These are phyloP conservation scores for Hirundo rustica DNA, from an alignment of 2,797 vertebrate genomes.

Conservation along the genomic window DNA sequence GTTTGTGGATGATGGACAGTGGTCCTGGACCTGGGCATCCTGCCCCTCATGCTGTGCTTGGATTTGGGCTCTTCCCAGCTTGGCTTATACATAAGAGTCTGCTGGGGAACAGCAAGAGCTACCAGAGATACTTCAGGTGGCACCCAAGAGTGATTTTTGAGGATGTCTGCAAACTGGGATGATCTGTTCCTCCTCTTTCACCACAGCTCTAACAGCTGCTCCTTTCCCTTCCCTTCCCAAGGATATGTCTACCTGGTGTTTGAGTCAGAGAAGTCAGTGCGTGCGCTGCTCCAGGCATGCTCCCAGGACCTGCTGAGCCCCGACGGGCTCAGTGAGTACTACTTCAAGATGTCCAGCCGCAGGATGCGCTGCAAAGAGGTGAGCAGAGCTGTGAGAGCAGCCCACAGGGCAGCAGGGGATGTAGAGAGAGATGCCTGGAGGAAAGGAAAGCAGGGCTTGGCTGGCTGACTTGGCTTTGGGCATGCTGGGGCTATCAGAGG, in stretches of 20 bases:
- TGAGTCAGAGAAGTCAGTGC: conserved; percentile 95
- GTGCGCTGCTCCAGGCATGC: conserved; percentile 92
- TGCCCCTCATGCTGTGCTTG: rapidly evolving
- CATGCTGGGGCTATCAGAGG: background rate
- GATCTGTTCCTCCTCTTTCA: background rate
- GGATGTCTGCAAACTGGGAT: background rate
- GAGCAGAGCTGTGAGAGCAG: conserved; percentile 34
- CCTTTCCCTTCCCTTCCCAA: conserved; percentile 52
- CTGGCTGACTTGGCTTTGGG: background rate
- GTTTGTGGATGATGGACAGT: rapidly evolving
- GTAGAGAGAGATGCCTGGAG: background rate
- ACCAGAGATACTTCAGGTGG: background rate
- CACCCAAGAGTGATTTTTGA: background rate
- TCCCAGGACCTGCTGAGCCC: conserved; percentile 93
- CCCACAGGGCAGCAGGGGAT: background rate
- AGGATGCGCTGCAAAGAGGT: conserved; percentile 99
- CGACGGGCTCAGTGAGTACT: conserved; percentile 92
- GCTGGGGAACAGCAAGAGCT: background rate
- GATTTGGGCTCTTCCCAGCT: background rate
- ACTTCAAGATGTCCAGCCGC: conserved; percentile 99
- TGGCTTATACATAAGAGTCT: background rate
- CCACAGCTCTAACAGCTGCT: background rate
- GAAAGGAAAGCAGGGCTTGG: background rate
- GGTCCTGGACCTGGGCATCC: background rate
- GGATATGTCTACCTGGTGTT: conserved; percentile 98